phyloP scores from a whole-genome alignment of 2,888 invertebrate species.

The Phyllotreta cruciferae region DNA sequence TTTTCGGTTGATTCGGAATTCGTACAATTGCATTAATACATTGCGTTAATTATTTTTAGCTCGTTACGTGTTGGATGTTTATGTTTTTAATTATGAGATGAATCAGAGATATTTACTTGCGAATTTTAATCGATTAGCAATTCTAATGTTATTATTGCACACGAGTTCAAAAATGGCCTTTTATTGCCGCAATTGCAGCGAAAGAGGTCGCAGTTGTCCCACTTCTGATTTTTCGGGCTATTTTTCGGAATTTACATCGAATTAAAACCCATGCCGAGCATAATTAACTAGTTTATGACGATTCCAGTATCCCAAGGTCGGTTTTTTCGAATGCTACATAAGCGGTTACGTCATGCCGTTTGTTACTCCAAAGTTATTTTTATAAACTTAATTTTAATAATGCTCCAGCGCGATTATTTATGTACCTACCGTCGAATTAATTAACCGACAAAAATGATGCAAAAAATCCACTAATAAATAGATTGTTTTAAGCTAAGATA shows the following conservation, averaged over 20 bases:
- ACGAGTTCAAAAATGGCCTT: too few species aligned
- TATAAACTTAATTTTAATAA: neutral
- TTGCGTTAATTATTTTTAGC: conserved; percentile 1
- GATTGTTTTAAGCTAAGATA: too few species aligned
- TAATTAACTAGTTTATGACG: neutral
- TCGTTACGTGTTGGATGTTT: conserved; percentile 7
- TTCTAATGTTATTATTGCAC: neutral
- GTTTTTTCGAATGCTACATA: neutral
- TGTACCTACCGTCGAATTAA: too few species aligned
- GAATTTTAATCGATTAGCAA: neutral
- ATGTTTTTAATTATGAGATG: conserved; percentile 12
- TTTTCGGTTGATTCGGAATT: too few species aligned
- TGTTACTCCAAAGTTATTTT: conserved; percentile 6
- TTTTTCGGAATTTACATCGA: too few species aligned
- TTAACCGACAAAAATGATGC: too few species aligned
- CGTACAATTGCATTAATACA: neutral
- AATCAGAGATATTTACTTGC: conserved; percentile 1
- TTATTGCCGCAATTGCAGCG: too few species aligned
- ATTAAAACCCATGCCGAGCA: too few species aligned
- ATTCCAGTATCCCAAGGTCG: conserved; percentile 4
- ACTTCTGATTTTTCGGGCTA: too few species aligned
- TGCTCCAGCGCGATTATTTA: too few species aligned
- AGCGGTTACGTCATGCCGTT: conserved; percentile 2
- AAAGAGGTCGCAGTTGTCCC: too few species aligned
- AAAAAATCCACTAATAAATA: too few species aligned